Conservation (phyloP, 2,888 invertebrate species). For the Drosophila maculinotata region DNA sequence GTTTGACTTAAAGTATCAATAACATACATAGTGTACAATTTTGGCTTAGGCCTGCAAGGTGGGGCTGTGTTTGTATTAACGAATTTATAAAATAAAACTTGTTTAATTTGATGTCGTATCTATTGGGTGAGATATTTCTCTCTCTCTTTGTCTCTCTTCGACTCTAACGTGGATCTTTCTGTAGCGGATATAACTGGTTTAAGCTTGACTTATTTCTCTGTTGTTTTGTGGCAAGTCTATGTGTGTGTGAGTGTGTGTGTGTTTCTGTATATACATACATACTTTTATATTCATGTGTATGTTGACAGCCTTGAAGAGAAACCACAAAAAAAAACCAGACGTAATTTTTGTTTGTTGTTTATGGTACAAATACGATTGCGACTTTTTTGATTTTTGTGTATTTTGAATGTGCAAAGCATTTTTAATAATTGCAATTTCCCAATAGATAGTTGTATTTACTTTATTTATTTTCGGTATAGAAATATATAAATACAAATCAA, state of each 20-base stretch:
- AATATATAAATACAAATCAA: too few species aligned
- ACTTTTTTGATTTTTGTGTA: slow-evolving; percentile 19
- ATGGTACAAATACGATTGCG: slow-evolving; percentile 7
- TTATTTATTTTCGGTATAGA: too few species aligned
- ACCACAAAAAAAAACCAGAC: slow-evolving; percentile 49
- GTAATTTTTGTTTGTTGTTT: slow-evolving; percentile 40
- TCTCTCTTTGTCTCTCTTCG: slow-evolving; percentile 5
- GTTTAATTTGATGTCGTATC: slow-evolving; percentile 48
- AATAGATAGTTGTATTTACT: too few species aligned
- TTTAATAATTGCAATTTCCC: neutral
- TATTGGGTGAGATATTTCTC: slow-evolving; percentile 9
- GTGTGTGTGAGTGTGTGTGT: slow-evolving; percentile 9
- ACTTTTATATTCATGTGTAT: slow-evolving; percentile 15
- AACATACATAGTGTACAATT: slow-evolving; percentile 1
- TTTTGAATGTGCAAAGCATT: neutral
- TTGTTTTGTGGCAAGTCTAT: slow-evolving; percentile 27
- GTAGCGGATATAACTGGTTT: slow-evolving; percentile 58
- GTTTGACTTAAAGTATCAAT: neutral
- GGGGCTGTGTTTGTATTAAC: slow-evolving; percentile 21
- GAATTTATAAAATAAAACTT: slow-evolving; percentile 44
- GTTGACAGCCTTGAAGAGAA: slow-evolving; percentile 76
- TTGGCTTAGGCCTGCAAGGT: neutral
- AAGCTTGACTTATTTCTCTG: slow-evolving; percentile 41
- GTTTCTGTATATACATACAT: neutral
- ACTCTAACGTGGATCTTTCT: slow-evolving; percentile 18